phyloP scores from a whole-genome alignment of 2,113 vertebrate species.

The Opisthocomus hoazin region DNA sequence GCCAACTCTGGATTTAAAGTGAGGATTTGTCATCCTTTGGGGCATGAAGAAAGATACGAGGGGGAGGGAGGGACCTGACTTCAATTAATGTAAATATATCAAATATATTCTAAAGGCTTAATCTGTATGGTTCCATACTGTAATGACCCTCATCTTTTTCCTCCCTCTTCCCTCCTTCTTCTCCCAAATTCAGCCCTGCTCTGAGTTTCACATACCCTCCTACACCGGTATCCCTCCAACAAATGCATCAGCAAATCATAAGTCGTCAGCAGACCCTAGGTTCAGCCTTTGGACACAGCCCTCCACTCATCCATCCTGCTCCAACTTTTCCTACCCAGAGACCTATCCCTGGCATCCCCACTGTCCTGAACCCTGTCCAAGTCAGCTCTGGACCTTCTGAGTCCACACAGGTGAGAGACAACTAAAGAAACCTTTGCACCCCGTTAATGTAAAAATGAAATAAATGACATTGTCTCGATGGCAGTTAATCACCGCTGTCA shows the following conservation, averaged over 20 bases:
- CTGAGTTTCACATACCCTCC: slow-evolving; percentile 95
- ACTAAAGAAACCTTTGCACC: neutral
- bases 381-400: slow-evolving; percentile 86
- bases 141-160: neutral
- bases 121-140: neutral
- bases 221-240: slow-evolving; percentile 89
- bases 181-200: slow-evolving; percentile 80
- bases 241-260: slow-evolving; percentile 95
- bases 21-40: neutral
- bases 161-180: neutral
- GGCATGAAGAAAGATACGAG: neutral
- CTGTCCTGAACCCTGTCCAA: slow-evolving; percentile 85
- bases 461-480: neutral
- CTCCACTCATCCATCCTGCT: slow-evolving; percentile 93
- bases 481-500: neutral
- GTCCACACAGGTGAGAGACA: slow-evolving; percentile 86
- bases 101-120: neutral
- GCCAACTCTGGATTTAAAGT: neutral
- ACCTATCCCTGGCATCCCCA: slow-evolving; percentile 88
- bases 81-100: neutral
- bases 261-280: slow-evolving; percentile 90
- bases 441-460: slow-evolving; percentile 52
- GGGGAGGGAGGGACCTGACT: neutral
- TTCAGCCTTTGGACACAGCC: slow-evolving; percentile 96
- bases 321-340: slow-evolving; percentile 93